phyloP scores from a whole-genome alignment of 1,140 invertebrate genomes.

The Eriosoma lanigerum region DNA sequence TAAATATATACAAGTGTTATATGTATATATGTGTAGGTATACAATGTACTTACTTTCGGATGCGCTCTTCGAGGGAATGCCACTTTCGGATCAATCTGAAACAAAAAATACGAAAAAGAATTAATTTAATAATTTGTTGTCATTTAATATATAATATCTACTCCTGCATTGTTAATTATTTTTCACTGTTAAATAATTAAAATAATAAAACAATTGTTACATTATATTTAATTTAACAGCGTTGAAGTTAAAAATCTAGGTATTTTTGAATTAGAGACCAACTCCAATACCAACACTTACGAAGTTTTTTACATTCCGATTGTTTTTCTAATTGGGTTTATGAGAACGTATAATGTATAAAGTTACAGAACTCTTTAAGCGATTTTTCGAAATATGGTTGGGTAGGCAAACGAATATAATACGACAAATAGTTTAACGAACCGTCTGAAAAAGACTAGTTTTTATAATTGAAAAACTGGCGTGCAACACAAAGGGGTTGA shows the following conservation, averaged over 20 bases:
- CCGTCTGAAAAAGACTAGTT: conserved; percentile 38
- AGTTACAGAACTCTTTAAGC: neutral
- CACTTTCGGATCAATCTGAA: conserved; percentile 99
- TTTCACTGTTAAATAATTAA: too few species aligned
- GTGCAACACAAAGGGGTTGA: conserved; percentile 3
- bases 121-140: neutral
- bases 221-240: too few species aligned
- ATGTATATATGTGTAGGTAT: too few species aligned
- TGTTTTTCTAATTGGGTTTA: neutral
- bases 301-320: neutral
- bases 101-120: conserved; percentile 37
- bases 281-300: too few species aligned
- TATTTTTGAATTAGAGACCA: too few species aligned
- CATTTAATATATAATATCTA: too few species aligned
- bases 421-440: conserved; percentile 43
- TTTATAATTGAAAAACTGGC: conserved; percentile 38
- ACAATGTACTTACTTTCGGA: conserved; percentile 77
- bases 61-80: conserved; percentile 98
- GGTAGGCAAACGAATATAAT: neutral
- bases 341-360: neutral
- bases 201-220: too few species aligned
- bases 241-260: too few species aligned
- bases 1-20: too few species aligned
- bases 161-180: too few species aligned
- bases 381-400: too few species aligned